Percentiles rank a stretch among this genome's conserved stretches.
Conservation (phyloP, 2,113 vertebrate species). For the Dermatemys mawii region DNA sequence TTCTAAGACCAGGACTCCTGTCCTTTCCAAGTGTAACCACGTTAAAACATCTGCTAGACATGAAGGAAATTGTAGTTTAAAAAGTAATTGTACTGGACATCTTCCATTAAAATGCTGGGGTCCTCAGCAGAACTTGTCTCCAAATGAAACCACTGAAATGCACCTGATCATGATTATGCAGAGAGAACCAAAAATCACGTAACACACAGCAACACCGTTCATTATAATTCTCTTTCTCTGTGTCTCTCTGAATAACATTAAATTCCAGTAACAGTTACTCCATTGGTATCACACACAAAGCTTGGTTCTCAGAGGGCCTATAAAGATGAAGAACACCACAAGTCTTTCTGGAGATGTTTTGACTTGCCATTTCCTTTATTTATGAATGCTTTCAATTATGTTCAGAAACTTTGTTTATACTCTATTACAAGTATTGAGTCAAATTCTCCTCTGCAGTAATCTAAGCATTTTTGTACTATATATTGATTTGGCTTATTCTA, state of each 20-base stretch:
- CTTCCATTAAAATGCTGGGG: not conserved
- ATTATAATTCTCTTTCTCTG: not conserved
- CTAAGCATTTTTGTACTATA: not conserved
- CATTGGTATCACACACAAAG: not conserved
- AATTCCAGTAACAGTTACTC: not conserved
- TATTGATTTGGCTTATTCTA: not conserved
- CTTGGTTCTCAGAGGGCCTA: not conserved
- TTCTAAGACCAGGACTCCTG: not conserved
- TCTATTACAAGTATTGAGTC: not conserved
- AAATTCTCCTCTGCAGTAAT: not conserved
- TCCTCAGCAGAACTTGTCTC: not conserved
- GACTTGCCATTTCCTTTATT: not conserved
- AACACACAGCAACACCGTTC: not conserved
- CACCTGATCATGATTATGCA: not conserved
- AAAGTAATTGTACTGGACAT: not conserved
- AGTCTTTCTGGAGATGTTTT: not conserved
- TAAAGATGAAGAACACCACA: not conserved
- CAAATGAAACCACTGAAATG: constrained; percentile 21
- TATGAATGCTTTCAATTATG: not conserved
- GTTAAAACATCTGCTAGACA: not conserved
- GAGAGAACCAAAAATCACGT: not conserved
- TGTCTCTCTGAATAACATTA: not conserved
- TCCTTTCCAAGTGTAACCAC: not conserved
- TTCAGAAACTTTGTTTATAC: not conserved
- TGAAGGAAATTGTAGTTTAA: not conserved